Conservation (phyloP, 2,113 vertebrate genomes). For the Ptilonorhynchus violaceus region DNA sequence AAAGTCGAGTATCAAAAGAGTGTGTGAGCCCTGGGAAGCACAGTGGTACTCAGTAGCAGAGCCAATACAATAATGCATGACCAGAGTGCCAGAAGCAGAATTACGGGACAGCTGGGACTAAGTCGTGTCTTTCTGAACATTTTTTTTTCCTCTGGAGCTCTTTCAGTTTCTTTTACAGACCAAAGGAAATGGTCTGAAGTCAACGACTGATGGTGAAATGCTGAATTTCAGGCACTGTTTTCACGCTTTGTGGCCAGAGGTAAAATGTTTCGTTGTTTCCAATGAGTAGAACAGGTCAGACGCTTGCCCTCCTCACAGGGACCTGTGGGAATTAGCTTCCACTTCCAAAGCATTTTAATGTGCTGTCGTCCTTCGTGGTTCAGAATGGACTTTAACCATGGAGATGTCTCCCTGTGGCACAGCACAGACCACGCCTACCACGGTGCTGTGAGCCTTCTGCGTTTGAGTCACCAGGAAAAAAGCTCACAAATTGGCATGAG, state of each 20-base stretch:
- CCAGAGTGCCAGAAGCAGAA: neutral
- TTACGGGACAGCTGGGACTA: neutral
- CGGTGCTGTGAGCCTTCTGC: neutral
- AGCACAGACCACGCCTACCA: neutral
- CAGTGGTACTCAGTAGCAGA: neutral
- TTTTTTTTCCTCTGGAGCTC: neutral
- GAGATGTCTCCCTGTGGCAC: neutral
- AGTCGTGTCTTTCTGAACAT: neutral
- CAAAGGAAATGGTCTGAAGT: neutral
- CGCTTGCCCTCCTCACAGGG: neutral
- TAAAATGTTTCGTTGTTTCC: neutral
- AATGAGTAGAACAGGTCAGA: neutral
- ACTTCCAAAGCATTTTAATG: neutral
- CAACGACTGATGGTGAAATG: neutral
- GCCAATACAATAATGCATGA: neutral
- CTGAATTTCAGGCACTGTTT: neutral
- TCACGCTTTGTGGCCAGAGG: neutral
- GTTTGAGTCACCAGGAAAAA: neutral
- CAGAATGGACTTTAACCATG: neutral
- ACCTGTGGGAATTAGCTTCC: neutral
- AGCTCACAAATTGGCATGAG: slow-evolving; percentile 4
- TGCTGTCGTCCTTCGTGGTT: neutral
- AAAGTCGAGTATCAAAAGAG: neutral
- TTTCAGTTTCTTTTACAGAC: neutral
- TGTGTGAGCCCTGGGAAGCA: neutral